Evolutionary conservation across 2,888 invertebrate species (phyloP).

Genomic region (Melinopterus prodromus): DNA sequence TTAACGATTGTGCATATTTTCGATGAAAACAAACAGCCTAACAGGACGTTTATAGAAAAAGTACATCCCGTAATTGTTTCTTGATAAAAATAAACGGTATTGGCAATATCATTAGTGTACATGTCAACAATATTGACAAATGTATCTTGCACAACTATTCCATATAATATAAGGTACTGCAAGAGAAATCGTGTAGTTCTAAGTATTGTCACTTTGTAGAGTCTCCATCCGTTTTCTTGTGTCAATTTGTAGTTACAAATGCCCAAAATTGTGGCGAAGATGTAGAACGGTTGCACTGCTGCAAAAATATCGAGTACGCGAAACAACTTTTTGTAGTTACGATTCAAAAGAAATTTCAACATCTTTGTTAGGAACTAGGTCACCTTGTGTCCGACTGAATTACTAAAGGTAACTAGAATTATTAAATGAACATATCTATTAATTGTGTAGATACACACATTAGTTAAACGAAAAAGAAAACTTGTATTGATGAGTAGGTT

Average conservation of each 20-base stretch:
- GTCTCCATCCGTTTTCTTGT: slow-evolving; percentile 15
- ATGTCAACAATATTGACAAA: neutral
- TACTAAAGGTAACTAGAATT: neutral
- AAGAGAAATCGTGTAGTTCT: neutral
- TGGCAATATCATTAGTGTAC: neutral
- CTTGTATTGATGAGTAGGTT: too few relatives aligned
- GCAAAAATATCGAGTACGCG: neutral
- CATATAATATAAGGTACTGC: neutral
- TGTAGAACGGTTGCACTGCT: slow-evolving; percentile 37
- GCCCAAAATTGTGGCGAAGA: slow-evolving; percentile 38
- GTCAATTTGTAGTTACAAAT: slow-evolving; percentile 38
- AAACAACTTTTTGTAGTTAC: neutral
- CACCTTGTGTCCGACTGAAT: neutral
- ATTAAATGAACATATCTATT: neutral
- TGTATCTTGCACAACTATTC: neutral
- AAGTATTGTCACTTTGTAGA: slow-evolving; percentile 21
- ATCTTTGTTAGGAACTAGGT: slow-evolving; percentile 20
- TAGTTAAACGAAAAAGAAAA: neutral
- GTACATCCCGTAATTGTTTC: neutral
- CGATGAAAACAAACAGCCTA: neutral
- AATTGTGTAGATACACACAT: neutral
- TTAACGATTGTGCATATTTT: neutral
- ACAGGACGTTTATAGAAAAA: neutral
- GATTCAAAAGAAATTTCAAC: neutral
- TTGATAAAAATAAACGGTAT: neutral